These are phyloP conservation scores for Saguinus midas DNA, from an alignment of 2,113 vertebrate species.

Conservation along the genomic window DNA sequence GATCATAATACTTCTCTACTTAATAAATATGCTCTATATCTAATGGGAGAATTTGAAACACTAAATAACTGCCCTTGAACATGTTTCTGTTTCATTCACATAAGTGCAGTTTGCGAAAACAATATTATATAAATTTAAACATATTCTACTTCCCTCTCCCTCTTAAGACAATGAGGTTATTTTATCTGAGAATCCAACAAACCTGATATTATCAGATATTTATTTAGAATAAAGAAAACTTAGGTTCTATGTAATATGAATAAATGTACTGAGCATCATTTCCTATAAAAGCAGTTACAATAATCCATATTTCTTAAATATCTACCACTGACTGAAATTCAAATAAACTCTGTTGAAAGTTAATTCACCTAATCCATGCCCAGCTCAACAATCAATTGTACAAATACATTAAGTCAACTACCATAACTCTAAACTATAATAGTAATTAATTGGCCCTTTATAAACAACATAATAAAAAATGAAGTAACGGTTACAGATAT, in stretches of 20 bases:
- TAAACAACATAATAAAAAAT: not conserved
- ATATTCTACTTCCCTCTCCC: not conserved
- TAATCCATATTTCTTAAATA: not conserved
- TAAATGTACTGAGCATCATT: not conserved
- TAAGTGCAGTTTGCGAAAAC: not conserved
- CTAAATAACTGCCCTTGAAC: not conserved
- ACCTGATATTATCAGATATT: not conserved
- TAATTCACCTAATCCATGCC: conserved; percentile 10
- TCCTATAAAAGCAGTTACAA: conserved; percentile 1
- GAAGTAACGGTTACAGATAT: not conserved
- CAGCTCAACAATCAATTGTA: not conserved
- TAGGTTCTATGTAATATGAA: not conserved
- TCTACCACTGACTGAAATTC: not conserved
- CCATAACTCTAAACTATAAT: not conserved
- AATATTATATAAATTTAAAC: not conserved
- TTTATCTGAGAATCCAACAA: not conserved
- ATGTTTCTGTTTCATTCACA: not conserved
- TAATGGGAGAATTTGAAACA: not conserved
- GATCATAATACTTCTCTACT: too few relatives aligned
- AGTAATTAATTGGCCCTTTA: not conserved
- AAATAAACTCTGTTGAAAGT: not conserved
- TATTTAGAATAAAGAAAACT: conserved; percentile 23
- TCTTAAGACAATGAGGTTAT: not conserved
- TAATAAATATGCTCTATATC: not conserved
- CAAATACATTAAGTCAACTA: not conserved